Evolutionary conservation across 92 coral and sea anemone species (phyloP).

Genomic region (Heliopora coerulea): DNA sequence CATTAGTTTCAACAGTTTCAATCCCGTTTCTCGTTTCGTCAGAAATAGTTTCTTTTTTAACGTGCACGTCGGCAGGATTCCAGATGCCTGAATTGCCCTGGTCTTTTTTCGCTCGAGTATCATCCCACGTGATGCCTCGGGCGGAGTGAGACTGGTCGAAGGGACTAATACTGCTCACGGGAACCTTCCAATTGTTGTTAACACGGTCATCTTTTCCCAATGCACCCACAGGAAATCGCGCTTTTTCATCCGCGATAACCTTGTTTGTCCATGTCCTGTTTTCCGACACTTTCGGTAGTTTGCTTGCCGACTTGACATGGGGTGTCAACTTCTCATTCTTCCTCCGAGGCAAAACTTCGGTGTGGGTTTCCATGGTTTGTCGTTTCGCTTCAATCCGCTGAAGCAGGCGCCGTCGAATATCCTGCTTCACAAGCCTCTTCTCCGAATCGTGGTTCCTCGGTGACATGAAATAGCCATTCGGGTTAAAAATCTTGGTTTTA

Average conservation of each 20-base stretch:
- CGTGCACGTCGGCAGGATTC: constrained; percentile 44
- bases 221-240: not conserved
- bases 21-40: not conserved
- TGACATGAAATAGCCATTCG: constrained; percentile 29
- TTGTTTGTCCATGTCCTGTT: constrained; percentile 17
- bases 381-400: constrained; percentile 38
- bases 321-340: not conserved
- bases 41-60: constrained; percentile 18
- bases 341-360: not conserved
- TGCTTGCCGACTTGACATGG: not conserved
- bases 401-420: constrained; percentile 27
- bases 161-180: not conserved
- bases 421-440: constrained; percentile 21
- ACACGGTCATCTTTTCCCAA: constrained; percentile 13
- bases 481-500: constrained; percentile 27
- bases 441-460: constrained; percentile 16
- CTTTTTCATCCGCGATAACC: not conserved
- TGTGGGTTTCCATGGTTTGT: constrained; percentile 16
- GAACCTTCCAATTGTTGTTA: constrained; percentile 37
- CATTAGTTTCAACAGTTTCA: not conserved
- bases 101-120: not conserved
- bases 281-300: constrained; percentile 19
- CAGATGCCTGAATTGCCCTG: constrained; percentile 3
- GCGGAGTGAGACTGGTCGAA: not conserved
- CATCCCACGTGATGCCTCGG: constrained; percentile 12